Evolutionary conservation across 2,888 invertebrate genomes (phyloP).

Genomic region (Ectropis crepuscularia): DNA sequence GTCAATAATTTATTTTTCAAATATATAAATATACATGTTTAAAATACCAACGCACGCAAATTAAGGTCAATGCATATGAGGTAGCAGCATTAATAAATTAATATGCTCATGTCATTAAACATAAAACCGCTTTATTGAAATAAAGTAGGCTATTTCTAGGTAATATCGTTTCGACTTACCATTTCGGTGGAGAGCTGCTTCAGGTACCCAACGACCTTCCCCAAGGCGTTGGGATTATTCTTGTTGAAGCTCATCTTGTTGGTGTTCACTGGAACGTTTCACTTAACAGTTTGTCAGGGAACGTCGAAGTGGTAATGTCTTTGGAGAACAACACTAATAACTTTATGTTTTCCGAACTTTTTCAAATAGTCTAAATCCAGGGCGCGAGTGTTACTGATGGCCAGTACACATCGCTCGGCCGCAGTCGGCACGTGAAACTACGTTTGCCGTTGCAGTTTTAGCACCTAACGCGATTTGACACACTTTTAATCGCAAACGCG

Average conservation of each 20-base stretch:
- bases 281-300: constrained; percentile 63
- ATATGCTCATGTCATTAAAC: constrained; percentile 30
- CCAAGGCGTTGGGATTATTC: constrained; percentile 80
- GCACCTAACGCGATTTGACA: constrained; percentile 62
- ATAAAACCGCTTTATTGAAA: constrained; percentile 18
- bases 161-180: constrained; percentile 61
- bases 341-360: constrained; percentile 56
- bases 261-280: constrained; percentile 49
- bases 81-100: constrained; percentile 26
- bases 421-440: constrained; percentile 39
- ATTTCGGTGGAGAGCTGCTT: constrained; percentile 81
- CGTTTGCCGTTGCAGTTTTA: constrained; percentile 29
- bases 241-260: constrained; percentile 82
- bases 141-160: constrained; percentile 15
- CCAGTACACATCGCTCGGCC: constrained; percentile 63
- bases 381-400: constrained; percentile 64
- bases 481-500: constrained; percentile 56
- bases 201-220: constrained; percentile 81
- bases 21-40: no score
- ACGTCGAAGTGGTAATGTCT: constrained; percentile 78
- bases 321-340: constrained; percentile 63
- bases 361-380: constrained; percentile 66
- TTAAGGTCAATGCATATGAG: constrained; percentile 14
- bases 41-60: constrained; percentile 5
- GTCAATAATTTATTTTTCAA: not conserved